Evolutionary conservation across 2,113 vertebrate species (phyloP), one percentile per base, ranked within the genome.

Genomic region (Paracanthobrama guichenoti): DNA sequence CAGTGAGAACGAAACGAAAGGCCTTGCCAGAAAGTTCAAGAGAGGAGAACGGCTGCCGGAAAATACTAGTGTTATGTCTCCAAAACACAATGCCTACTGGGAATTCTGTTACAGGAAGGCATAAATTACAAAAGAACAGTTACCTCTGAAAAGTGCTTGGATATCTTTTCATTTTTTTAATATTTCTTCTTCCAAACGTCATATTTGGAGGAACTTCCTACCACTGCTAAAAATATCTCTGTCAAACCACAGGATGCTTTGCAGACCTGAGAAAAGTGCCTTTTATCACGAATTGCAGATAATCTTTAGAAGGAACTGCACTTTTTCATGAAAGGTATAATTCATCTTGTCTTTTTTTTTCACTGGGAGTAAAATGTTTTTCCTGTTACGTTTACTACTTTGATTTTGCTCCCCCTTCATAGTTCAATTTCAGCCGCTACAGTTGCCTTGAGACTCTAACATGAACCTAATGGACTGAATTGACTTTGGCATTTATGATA

Each of bases 71-170:
- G 53, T 82, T 81, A 71, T 44, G 75, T 81, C 82, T 89, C 85
- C 77, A 87, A 53, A 86, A 81, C 82, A 69, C 62, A 82, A 53
- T 69, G 67, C 74, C 87, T 82, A 48, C 31, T 35, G 88, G 87
- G 87, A 87, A 84, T 82, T 75, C 26, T 64, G 81, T 82, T 79
- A 83, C 81, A 88, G 88, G 88, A 89, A 89, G 81, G 84, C 83
- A 88, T 89, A 87, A 87, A 85, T 84, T 78, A 84, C 59, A 35
- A 85, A 31, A 67, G 35, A 28, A 83, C 35, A 83, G 84, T 22
- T 84, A 81, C 81, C 77, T 81, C 64, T 53, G n/a, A 80, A 86
- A 83, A 83, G 66, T n/a, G 55, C 80, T 72, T 80, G 79, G 83
- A 86, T 86, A 42, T 72, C 75, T 69, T 86, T 78, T 26, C 14